A percentile compares a stretch with the other conserved stretches of the same genome.
Evolutionary conservation across 1,140 invertebrate species (phyloP).

Genomic region (Ylistrum balloti): DNA sequence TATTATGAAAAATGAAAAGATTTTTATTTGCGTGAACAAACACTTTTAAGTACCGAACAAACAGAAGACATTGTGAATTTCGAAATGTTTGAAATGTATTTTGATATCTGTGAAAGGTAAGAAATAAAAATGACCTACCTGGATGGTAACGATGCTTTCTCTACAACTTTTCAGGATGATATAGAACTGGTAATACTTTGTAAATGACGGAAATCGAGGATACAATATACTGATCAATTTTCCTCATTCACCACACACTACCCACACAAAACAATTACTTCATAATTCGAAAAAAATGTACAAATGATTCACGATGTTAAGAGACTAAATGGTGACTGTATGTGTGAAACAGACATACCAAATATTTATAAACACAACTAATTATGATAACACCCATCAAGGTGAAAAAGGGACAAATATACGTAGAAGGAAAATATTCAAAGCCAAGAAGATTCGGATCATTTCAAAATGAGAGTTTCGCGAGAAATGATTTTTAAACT

Average conservation of each 20-base stretch:
- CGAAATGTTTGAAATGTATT: too few relatives aligned
- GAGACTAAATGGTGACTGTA: background rate
- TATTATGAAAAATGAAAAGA: too few relatives aligned
- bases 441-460: too few relatives aligned
- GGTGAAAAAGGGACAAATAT: background rate
- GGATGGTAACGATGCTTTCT: background rate
- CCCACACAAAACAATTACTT: background rate
- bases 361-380: background rate
- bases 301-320: background rate
- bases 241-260: background rate
- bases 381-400: background rate
- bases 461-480: too few relatives aligned
- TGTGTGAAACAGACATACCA: background rate
- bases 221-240: background rate
- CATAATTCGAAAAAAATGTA: slow-evolving; percentile 30
- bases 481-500: too few relatives aligned
- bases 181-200: background rate
- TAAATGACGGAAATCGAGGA: background rate
- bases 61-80: too few relatives aligned
- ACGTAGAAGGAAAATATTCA: too few relatives aligned
- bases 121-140: background rate
- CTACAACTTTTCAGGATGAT: background rate
- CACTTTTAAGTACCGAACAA: too few relatives aligned
- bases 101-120: too few relatives aligned
- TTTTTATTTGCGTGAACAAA: too few relatives aligned